Base-by-base conservation (phyloP, 2,113 vertebrate species). In the Microcebus griseorufus region DNA sequence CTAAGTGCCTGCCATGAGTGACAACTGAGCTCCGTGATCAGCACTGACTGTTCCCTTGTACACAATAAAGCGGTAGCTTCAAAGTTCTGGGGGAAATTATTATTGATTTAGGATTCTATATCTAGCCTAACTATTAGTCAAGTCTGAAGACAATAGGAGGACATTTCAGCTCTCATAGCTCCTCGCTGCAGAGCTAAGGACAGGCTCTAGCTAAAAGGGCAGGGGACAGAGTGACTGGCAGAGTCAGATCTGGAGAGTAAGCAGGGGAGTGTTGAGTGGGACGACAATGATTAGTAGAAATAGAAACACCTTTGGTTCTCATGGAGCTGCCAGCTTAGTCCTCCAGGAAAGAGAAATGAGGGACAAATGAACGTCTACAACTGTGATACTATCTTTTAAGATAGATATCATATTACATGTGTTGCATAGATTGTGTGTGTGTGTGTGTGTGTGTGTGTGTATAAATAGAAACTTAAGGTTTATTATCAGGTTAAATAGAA, bases 221-320 rank as follows among this genome's bases (percentile, higher is more conserved):
- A 69, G 0, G 2, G 34, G 37, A 51, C 13, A 12, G 12, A 37
- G 60, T 32, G 25, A 39, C 39, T 5, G 32, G 53, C 25, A 90
- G 70, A 13, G 14, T 67, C 67, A 23, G 42, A 27, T 55, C 85
- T 9, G 67, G 42, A 88, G 53, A 17, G 65, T 11, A 2, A n/a
- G 58, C 32, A 25, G 37, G 37, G 13, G 14, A 4, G 58, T 5
- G 29, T 0, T 3, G 58, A 18, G 9, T 22, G 32, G 22, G 12
- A 80, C 1, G 1, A 20, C 0, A 34, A 37, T 25, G 14, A 64
- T 42, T 0, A 32, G 65, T 48, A 67, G 37, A 22, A 64, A 27
- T 1, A 9, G 1, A 87, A 51, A 53, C 6, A 6, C 1, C 17
- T 12, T 2, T 5, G 1, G 70, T 11, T 45, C 16, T 23, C 55